phyloP scores from a whole-genome alignment of 2,113 vertebrate genomes.

The Oxygymnocypris stewartii region DNA sequence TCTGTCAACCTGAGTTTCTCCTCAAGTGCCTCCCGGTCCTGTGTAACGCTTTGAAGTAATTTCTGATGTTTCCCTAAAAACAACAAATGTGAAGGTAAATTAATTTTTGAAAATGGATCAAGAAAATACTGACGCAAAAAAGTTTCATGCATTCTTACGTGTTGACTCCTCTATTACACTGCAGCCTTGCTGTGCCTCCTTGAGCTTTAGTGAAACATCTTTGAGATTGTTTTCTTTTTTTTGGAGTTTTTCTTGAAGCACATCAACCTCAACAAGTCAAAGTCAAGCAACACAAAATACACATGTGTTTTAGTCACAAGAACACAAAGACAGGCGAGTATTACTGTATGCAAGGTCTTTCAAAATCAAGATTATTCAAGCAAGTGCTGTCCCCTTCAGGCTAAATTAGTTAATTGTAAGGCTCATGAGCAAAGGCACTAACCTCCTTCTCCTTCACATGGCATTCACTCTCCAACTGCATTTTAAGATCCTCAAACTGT shows the following conservation, averaged over 20 bases:
- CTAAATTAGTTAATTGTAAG: neutral
- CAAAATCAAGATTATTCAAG: neutral
- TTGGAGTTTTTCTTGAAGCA: constrained; percentile 70
- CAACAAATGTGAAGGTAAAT: constrained; percentile 9
- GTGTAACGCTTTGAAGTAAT: constrained; percentile 74
- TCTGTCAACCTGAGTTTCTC: constrained; percentile 76
- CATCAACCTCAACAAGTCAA: constrained; percentile 72
- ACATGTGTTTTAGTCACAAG: constrained; percentile 24
- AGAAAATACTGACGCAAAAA: neutral
- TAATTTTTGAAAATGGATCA: neutral
- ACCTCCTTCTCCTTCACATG: constrained; percentile 84
- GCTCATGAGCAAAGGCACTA: constrained; percentile 44
- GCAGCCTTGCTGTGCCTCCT: constrained; percentile 74
- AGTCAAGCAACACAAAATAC: neutral
- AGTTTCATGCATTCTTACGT: constrained; percentile 73
- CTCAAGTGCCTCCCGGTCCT: constrained; percentile 72
- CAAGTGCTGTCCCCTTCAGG: constrained; percentile 20
- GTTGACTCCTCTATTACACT: constrained; percentile 76
- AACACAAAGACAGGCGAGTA: neutral
- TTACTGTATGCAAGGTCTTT: neutral
- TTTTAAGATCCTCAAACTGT: constrained; percentile 78
- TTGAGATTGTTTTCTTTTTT: constrained; percentile 78
- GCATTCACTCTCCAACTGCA: constrained; percentile 76
- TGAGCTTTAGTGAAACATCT: constrained; percentile 73
- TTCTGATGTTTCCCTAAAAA: constrained; percentile 74